Percentiles rank a stretch among this genome's conserved stretches.
Evolutionary conservation across 2,797 vertebrate species (phyloP).

Genomic region (Acestrorhynchus altus): DNA sequence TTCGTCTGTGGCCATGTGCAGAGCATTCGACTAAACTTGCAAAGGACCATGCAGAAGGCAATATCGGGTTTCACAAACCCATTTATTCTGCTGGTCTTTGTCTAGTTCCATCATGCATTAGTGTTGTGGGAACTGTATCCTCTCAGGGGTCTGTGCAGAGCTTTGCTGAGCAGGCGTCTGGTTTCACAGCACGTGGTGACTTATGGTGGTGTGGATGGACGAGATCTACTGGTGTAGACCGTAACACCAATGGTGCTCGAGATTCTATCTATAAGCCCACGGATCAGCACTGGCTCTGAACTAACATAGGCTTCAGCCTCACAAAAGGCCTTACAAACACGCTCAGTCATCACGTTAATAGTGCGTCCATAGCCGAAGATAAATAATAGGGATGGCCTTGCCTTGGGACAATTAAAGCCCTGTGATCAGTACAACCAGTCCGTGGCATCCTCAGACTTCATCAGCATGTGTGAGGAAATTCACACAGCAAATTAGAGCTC

Average conservation of each 20-base stretch:
- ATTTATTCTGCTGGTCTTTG: constrained; percentile 65
- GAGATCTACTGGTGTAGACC: constrained; percentile 47
- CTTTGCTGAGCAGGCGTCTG: constrained; percentile 45
- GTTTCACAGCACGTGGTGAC: constrained; percentile 49
- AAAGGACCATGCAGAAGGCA: constrained; percentile 57
- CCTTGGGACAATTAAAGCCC: constrained; percentile 49
- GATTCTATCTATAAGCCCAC: constrained; percentile 37
- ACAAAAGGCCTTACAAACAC: constrained; percentile 8
- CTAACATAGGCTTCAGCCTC: background rate
- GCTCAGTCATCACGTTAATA: constrained; percentile 24
- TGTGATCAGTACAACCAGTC: constrained; percentile 10
- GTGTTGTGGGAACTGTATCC: constrained; percentile 69
- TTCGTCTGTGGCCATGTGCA: constrained; percentile 26
- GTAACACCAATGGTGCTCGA: constrained; percentile 24
- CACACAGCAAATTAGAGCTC: constrained; percentile 6
- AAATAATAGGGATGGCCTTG: constrained; percentile 52
- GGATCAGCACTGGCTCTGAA: constrained; percentile 14
- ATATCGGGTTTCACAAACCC: constrained; percentile 73
- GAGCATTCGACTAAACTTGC: constrained; percentile 29
- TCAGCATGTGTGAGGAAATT: background rate
- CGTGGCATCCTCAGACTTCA: background rate
- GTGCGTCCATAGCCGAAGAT: constrained; percentile 21
- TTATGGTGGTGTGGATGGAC: constrained; percentile 33
- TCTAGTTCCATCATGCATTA: constrained; percentile 63
- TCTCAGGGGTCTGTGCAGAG: constrained; percentile 57